These are phyloP conservation scores for Saturnia pavonia DNA, from an alignment of 2,888 invertebrate genomes.

Conservation along the genomic window DNA sequence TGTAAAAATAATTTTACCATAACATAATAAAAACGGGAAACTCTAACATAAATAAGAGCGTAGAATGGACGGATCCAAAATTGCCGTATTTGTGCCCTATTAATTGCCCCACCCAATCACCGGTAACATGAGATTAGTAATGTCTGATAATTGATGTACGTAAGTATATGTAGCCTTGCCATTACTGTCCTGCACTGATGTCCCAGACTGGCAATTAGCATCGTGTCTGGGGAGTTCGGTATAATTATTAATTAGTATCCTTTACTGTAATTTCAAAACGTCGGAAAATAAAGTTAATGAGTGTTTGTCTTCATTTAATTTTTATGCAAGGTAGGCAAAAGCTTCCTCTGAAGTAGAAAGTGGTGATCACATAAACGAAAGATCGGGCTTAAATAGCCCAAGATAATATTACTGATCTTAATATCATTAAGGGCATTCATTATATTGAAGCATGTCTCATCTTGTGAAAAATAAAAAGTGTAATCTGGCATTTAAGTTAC, in stretches of 20 bases:
- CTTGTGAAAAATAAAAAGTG: slow-evolving; percentile 23
- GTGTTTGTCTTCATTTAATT: not conserved
- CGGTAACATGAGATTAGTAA: slow-evolving; percentile 13
- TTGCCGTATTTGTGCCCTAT: not conserved
- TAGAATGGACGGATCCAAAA: not conserved
- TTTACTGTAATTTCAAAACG: slow-evolving; percentile 3
- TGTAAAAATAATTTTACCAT: not conserved
- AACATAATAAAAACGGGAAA: not conserved
- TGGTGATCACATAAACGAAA: not conserved
- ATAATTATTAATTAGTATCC: slow-evolving; percentile 2
- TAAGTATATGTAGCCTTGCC: slow-evolving; percentile 11
- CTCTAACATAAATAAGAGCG: not conserved
- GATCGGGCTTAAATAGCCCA: not conserved
- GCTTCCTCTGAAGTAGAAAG: not conserved
- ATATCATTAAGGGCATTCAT: not conserved
- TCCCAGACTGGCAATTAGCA: slow-evolving; percentile 12
- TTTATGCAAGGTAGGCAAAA: not conserved
- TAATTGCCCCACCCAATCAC: slow-evolving; percentile 11
- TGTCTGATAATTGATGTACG: slow-evolving; percentile 8
- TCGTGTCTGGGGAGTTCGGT: not conserved
- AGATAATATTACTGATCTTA: not conserved
- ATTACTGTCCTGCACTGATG: slow-evolving; percentile 14
- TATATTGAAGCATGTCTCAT: not conserved
- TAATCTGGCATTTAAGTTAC: slow-evolving; percentile 24
- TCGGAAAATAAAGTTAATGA: not conserved